Evolutionary conservation across 1,140 invertebrate species (phyloP).

Genomic region (Paracyclopina nana): DNA sequence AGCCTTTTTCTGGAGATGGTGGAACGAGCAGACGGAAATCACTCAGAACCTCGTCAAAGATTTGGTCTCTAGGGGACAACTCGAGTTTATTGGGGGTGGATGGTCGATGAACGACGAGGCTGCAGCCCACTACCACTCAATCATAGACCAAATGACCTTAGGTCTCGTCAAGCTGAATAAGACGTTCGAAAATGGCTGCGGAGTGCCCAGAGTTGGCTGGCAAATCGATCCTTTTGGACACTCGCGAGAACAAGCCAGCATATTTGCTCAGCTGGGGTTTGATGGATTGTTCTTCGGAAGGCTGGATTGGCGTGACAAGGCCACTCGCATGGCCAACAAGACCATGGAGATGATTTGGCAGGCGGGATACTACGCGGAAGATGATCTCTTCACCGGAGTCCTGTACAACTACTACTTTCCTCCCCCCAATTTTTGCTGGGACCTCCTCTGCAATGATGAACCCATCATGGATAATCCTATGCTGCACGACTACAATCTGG

Average conservation of each 20-base stretch:
- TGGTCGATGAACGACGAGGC: conserved; percentile 75
- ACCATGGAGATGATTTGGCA: conserved; percentile 39
- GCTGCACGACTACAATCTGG: conserved; percentile 35
- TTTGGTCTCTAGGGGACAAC: conserved; percentile 46
- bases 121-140: conserved; percentile 67
- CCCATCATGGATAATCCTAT: conserved; percentile 34
- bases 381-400: conserved; percentile 29
- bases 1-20: conserved; percentile 85
- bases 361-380: conserved; percentile 24
- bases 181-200: conserved; percentile 38
- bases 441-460: conserved; percentile 34
- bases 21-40: conserved; percentile 45
- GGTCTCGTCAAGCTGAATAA: conserved; percentile 28
- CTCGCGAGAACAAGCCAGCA: conserved; percentile 44
- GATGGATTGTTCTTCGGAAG: conserved; percentile 39
- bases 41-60: conserved; percentile 30
- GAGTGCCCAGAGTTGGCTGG: conserved; percentile 43
- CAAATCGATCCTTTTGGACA: conserved; percentile 58
- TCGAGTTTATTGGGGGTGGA: conserved; percentile 53
- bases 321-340: conserved; percentile 26
- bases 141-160: conserved; percentile 54
- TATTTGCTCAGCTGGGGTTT: conserved; percentile 36
- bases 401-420: conserved; percentile 32
- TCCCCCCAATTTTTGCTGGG: conserved; percentile 38
- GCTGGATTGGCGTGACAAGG: conserved; percentile 37